Conservation (phyloP, 2,113 vertebrate genomes). For the Elaphurus davidianus region DNA sequence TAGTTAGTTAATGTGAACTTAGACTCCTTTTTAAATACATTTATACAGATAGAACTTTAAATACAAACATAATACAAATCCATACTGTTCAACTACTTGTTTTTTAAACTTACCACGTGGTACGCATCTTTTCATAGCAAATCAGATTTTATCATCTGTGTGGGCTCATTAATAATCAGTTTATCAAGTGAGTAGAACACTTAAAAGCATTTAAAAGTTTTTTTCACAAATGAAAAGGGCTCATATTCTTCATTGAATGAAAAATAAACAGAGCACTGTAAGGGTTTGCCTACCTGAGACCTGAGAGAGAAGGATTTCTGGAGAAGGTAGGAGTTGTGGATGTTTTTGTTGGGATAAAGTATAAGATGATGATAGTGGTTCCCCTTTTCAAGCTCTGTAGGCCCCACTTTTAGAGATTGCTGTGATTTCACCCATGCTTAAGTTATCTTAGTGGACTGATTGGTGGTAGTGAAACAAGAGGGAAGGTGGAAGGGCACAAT, state of each 20-base stretch:
- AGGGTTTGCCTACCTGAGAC: background rate
- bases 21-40: background rate
- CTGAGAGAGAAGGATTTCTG: background rate
- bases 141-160: constrained; percentile 6
- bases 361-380: background rate
- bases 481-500: background rate
- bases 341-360: background rate
- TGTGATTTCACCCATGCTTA: background rate
- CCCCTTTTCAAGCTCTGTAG: background rate
- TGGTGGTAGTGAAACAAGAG: background rate
- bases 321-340: background rate
- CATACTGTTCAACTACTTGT: background rate
- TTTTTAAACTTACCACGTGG: background rate
- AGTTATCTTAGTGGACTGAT: constrained; percentile 5
- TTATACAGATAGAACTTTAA: background rate
- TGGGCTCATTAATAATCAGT: constrained; percentile 12
- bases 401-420: background rate
- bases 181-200: background rate
- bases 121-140: constrained; percentile 5
- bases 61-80: background rate
- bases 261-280: background rate
- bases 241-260: background rate
- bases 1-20: background rate
- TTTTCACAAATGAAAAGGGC: background rate
- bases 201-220: background rate